Evolutionary conservation across 2,888 invertebrate species (phyloP), one percentile per base, ranked within the genome.

Genomic region (Hemicrepidius hirtus): DNA sequence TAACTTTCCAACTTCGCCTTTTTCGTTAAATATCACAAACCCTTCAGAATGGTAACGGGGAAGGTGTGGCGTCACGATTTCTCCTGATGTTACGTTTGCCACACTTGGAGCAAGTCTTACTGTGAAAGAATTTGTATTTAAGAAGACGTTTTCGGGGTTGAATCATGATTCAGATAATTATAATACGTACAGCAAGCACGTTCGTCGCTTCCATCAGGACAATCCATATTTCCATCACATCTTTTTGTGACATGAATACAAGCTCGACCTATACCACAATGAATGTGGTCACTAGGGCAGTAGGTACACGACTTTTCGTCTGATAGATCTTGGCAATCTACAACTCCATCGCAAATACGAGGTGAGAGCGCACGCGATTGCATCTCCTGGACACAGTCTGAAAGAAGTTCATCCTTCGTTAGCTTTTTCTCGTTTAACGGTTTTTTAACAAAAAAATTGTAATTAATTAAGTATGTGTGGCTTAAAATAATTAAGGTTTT

Each of bases 171-270:
- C n/a, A n/a, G n/a, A n/a, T n/a, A n/a, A n/a, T n/a, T n/a, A n/a
- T 13, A 40, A 20, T 53, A 91, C 95, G 92, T 87, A 97, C 96
- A 87, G 84, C 97, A 97, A 78, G 93, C 93, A 80, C 92, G 89
- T 84, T 97, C 97, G 80, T 97, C 97, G 76, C 94, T 93, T 35
- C 94, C 95, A 84, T 96, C 95, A 0, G 94, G 93, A 81, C 97
- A 97, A 85, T 97, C 96, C 0, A 90, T 88, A 66, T 92, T 91
- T 60, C 96, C 96, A 82, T 96, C 95, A 83, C 97, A 97, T 71
- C 93, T 90, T 78, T 93, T 90, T 65, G 89, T 89, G 7, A 87
- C 86, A 0, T 93, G 91, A 76, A 97, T 90, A 83, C 97, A 97
- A 28, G 90, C 90, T 68, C 93, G 88, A 62, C 93, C 92, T 62